Evolutionary conservation across 2,888 invertebrate genomes (phyloP).

Genomic region (Agriopis marginaria): DNA sequence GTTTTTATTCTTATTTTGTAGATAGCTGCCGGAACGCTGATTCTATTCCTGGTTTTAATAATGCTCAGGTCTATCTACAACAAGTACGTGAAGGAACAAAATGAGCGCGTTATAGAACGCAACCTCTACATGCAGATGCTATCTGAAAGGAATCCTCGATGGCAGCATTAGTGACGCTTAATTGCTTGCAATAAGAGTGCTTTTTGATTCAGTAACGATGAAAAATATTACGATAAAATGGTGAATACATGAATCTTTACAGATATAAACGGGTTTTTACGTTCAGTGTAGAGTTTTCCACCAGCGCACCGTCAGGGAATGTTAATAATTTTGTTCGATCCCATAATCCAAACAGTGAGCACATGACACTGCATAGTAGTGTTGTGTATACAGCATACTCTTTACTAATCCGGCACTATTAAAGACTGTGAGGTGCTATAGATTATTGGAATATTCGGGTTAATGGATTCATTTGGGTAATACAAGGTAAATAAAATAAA

Average conservation of each 20-base stretch:
- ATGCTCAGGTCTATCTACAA: slow-evolving; percentile 23
- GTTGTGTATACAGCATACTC: too few relatives aligned
- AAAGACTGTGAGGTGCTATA: too few relatives aligned
- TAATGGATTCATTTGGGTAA: too few relatives aligned
- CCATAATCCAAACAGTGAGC: too few relatives aligned
- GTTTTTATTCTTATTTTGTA: background rate
- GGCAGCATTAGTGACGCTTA: background rate
- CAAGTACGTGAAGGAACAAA: slow-evolving; percentile 20
- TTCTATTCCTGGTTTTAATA: slow-evolving; percentile 23
- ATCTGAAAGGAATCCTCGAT: background rate
- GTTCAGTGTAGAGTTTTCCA: too few relatives aligned
- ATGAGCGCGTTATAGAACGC: background rate
- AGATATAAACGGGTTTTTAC: too few relatives aligned
- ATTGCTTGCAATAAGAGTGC: background rate
- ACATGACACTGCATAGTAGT: too few relatives aligned
- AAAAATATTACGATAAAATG: background rate
- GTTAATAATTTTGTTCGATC: too few relatives aligned
- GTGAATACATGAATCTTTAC: background rate
- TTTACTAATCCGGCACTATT: too few relatives aligned
- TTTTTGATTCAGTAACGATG: background rate
- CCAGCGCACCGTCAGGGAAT: too few relatives aligned
- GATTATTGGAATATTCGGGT: too few relatives aligned
- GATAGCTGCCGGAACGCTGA: slow-evolving; percentile 20
- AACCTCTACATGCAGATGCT: background rate
- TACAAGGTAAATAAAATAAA: too few relatives aligned